A percentile compares a stretch with the other conserved stretches of the same genome.
Conservation (phyloP, 92 coral and sea anemone species). For the Nematostella vectensis region DNA sequence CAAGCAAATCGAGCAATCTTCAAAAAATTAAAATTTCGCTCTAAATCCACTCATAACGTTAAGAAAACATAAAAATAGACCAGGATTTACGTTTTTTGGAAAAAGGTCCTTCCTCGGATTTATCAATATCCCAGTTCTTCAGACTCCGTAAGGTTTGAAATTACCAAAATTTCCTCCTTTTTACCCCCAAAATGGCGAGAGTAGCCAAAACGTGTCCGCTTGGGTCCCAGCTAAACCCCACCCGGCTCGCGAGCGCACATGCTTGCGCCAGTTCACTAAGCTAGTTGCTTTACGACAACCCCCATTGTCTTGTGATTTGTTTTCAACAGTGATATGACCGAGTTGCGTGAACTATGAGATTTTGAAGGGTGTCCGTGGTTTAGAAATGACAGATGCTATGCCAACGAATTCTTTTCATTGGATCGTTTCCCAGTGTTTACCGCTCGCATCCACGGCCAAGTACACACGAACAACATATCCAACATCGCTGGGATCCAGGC, state of each 20-base stretch:
- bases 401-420: slow-evolving; percentile 5
- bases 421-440: not conserved
- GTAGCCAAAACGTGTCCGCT: slow-evolving; percentile 58
- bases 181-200: slow-evolving; percentile 99
- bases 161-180: slow-evolving; percentile 64
- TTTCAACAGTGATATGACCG: slow-evolving; percentile 69
- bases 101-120: slow-evolving; percentile 36
- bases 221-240: slow-evolving; percentile 87
- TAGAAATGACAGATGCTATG: slow-evolving; percentile 84
- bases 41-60: slow-evolving; percentile 49
- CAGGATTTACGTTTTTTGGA: slow-evolving; percentile 41
- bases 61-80: slow-evolving; percentile 27
- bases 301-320: slow-evolving; percentile 91
- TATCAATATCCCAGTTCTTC: slow-evolving; percentile 43
- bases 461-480: not conserved
- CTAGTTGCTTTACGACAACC: slow-evolving; percentile 87
- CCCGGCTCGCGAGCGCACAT: slow-evolving; percentile 98
- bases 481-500: slow-evolving; percentile 6
- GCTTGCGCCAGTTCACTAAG: slow-evolving; percentile 77
- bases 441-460: slow-evolving; percentile 5
- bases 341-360: slow-evolving; percentile 84
- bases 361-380: slow-evolving; percentile 82
- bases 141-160: slow-evolving; percentile 51
- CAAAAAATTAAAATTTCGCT: slow-evolving; percentile 65
- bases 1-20: slow-evolving; percentile 98